Evolutionary conservation across 2,113 vertebrate species (phyloP), one percentile per base, ranked within the genome.

Genomic region (Rhea americana): DNA sequence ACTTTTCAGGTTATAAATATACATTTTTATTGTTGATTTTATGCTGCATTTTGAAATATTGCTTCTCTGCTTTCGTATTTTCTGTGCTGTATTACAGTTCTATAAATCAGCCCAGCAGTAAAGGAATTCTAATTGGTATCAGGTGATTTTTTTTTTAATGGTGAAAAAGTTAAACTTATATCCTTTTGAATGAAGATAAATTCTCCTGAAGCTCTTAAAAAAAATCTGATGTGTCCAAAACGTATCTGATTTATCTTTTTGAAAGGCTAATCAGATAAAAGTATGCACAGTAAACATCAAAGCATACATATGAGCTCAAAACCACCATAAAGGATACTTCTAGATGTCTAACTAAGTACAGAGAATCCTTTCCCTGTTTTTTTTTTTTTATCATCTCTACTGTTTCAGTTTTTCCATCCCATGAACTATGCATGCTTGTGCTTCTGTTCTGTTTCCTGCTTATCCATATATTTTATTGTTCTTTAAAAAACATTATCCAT

Each of bases 1-100:
- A 98, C 97, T 98, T 98, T 98, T 98, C 95, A 96, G 97, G 97
- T 98, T 98, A 98, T 98, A 98, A 98, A 98, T 98, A 98, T 95
- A 98, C 96, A 96, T 98, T 98, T 97, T 98, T 98, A 98, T 98
- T 98, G 98, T 98, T 98, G 98, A 98, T 98, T 98, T 98, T 98
- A 98, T 98, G 96, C 95, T 96, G 93, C 95, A 97, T 97, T 98
- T 98, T 98, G 98, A 98, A 98, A 98, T 98, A 98, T 94, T 98
- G 97, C 97, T 98, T 98, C 98, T 98, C 97, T 97, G 93, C 97
- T 98, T 98, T 98, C 98, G 97, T 98, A 98, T 98, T 98, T 98
- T 98, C 97, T 98, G 97, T 97, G 96, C 97, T 96, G 96, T 98
- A 97, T 98, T 97, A 98, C 97, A 97, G 96, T 97, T 94, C 96